Evolutionary conservation across 2,113 vertebrate species (phyloP).

Genomic region (Calidris pygmaea): DNA sequence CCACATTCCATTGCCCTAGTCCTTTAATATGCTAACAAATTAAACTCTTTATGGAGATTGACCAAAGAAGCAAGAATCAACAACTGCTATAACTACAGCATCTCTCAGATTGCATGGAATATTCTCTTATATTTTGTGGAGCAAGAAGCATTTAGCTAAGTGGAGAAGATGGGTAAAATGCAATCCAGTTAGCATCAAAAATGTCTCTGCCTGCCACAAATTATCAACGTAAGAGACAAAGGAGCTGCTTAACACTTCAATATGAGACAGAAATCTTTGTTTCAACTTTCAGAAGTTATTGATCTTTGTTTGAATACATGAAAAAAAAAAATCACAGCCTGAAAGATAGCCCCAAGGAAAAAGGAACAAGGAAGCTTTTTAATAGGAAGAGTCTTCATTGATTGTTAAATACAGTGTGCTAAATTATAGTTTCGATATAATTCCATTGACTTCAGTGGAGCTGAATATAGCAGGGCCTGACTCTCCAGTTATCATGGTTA

Average conservation of each 20-base stretch:
- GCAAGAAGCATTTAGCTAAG: neutral
- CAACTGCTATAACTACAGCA: neutral
- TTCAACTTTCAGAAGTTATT: conserved; percentile 61
- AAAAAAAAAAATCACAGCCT: neutral
- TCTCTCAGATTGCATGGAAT: neutral
- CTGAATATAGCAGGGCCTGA: neutral
- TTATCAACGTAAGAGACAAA: conserved; percentile 24
- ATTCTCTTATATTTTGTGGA: neutral
- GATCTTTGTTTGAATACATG: conserved; percentile 62
- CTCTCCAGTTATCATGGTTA: neutral
- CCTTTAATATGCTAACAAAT: neutral
- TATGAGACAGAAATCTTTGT: conserved; percentile 53
- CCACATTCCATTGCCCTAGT: neutral
- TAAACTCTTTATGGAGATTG: neutral
- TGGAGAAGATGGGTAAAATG: conserved; percentile 57
- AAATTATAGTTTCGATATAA: neutral
- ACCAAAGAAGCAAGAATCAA: neutral
- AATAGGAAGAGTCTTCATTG: neutral
- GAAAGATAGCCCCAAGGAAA: neutral
- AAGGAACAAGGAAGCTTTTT: neutral
- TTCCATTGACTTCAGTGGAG: neutral
- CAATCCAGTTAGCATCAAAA: conserved; percentile 61
- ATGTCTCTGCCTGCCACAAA: neutral
- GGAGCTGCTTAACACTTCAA: conserved; percentile 5
- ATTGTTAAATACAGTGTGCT: neutral